Evolutionary conservation across 2,113 vertebrate species (phyloP).

Genomic region (Daboia siamensis): DNA sequence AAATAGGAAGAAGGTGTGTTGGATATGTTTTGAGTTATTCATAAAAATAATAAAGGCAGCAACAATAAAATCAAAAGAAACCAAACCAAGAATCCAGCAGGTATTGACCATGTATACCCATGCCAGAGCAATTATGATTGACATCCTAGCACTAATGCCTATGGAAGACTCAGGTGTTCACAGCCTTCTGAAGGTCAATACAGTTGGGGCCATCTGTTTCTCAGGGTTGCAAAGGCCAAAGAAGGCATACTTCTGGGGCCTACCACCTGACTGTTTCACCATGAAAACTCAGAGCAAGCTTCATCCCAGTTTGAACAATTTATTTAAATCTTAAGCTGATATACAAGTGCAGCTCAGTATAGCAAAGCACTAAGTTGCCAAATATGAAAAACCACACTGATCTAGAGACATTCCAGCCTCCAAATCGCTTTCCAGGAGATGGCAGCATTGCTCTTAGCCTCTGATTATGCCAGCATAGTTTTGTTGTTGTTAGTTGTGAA

Average conservation of each 20-base stretch:
- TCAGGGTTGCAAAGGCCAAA: not conserved
- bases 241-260: not conserved
- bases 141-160: not conserved
- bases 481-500: too few species aligned
- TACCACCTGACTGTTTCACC: not conserved
- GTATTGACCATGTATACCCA: not conserved
- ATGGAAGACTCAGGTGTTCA: not conserved
- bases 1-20: not conserved
- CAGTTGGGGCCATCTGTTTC: not conserved
- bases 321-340: not conserved
- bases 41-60: not conserved
- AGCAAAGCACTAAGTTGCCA: not conserved
- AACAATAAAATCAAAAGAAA: not conserved
- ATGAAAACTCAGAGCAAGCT: not conserved
- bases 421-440: constrained; percentile 5
- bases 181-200: not conserved
- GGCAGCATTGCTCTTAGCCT: not conserved
- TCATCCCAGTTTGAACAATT: not conserved
- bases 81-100: not conserved
- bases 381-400: not conserved
- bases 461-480: not conserved
- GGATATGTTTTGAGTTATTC: not conserved
- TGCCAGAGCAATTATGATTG: not conserved
- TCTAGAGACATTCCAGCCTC: not conserved
- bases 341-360: not conserved